phyloP scores from a whole-genome alignment of 2,797 vertebrate genomes.

The Toxotes lorentzi region DNA sequence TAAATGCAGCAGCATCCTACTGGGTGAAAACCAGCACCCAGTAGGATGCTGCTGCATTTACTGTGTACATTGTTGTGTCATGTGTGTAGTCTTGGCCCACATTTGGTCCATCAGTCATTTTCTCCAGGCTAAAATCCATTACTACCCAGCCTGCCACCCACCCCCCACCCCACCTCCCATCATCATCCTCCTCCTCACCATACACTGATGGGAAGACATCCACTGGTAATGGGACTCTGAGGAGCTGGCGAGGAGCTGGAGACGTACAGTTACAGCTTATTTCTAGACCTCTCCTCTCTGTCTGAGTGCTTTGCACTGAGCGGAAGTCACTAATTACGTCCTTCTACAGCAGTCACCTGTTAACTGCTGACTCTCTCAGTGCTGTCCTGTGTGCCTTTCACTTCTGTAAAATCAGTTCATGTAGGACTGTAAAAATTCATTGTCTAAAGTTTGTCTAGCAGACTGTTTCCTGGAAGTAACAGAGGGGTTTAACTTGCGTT shows the following conservation, averaged over 20 bases:
- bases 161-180: not conserved
- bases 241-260: slow-evolving; percentile 56
- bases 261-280: slow-evolving; percentile 57
- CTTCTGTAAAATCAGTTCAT: not conserved
- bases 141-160: not conserved
- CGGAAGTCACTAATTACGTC: slow-evolving; percentile 63
- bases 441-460: not conserved
- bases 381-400: not conserved
- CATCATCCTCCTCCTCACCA: slow-evolving; percentile 10
- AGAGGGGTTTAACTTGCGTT: not conserved
- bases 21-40: no score
- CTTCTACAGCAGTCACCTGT: slow-evolving; percentile 41
- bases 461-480: slow-evolving; percentile 2
- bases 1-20: no score
- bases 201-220: slow-evolving; percentile 70
- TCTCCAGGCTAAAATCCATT: slow-evolving; percentile 50
- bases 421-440: not conserved
- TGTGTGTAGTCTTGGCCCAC: not conserved
- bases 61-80: slow-evolving; percentile 9
- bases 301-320: slow-evolving; percentile 60
- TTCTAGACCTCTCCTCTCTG: slow-evolving; percentile 55
- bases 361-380: not conserved
- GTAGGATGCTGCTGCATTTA: no score
- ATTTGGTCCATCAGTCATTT: slow-evolving; percentile 31
- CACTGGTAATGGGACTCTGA: slow-evolving; percentile 66